Evolutionary conservation across 2,797 vertebrate species (phyloP).

Genomic region (Macrochelys suwanniensis): DNA sequence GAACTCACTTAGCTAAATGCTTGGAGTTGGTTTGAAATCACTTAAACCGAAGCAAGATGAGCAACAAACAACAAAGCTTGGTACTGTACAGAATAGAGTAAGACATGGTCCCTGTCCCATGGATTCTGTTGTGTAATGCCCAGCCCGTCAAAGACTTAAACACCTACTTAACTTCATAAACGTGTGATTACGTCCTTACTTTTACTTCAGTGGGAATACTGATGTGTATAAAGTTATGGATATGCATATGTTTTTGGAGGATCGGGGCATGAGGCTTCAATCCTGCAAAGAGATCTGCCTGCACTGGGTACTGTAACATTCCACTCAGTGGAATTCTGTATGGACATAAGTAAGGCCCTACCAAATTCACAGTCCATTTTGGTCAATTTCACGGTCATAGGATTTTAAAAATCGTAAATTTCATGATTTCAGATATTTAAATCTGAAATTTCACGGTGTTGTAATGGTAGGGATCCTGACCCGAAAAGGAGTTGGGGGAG

Average conservation of each 20-base stretch:
- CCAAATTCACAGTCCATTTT: no score
- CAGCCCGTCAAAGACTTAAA: background rate
- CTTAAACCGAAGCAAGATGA: background rate
- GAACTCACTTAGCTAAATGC: background rate
- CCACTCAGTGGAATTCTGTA: background rate
- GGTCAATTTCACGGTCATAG: no score
- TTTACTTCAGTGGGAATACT: background rate
- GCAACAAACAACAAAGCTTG: background rate
- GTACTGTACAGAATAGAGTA: background rate
- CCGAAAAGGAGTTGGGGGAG: no score
- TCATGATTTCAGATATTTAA: no score
- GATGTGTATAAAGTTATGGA: background rate
- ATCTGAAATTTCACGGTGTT: no score
- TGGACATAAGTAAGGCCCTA: background rate
- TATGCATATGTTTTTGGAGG: background rate
- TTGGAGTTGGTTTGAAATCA: background rate
- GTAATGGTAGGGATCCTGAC: no score
- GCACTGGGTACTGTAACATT: background rate
- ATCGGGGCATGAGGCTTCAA: background rate
- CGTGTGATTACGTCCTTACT: background rate
- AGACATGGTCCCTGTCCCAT: background rate
- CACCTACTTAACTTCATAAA: background rate
- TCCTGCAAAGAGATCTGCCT: background rate
- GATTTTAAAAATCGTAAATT: no score
- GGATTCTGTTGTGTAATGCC: background rate